phyloP scores from a whole-genome alignment of 2,797 vertebrate species.

The Gallinago solitaria region DNA sequence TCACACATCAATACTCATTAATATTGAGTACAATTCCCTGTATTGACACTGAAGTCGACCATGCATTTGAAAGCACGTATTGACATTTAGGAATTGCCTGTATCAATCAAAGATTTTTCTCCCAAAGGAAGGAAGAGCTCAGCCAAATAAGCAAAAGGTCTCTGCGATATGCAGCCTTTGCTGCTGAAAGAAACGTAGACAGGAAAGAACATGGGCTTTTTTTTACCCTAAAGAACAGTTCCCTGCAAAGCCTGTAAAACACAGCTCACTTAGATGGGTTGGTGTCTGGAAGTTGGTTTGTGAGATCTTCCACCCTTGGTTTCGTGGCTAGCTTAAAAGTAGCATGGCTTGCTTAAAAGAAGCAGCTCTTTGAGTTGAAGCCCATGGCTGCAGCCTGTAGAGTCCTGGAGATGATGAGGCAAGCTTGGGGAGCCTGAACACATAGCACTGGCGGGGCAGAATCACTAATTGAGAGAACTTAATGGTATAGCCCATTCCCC shows the following conservation, averaged over 20 bases:
- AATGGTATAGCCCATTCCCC: background rate
- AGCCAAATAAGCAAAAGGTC: background rate
- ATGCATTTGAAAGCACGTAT: background rate
- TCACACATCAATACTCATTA: background rate
- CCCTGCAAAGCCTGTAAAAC: background rate
- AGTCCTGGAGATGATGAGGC: background rate
- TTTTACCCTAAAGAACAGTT: background rate
- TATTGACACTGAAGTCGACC: background rate
- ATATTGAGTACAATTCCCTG: background rate
- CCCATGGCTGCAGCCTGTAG: background rate
- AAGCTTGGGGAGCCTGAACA: background rate
- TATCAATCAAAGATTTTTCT: constrained; percentile 2
- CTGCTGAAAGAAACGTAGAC: background rate
- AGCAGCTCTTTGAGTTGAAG: background rate
- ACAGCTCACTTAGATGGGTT: background rate
- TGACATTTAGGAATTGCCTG: background rate
- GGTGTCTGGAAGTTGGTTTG: background rate
- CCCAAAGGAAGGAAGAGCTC: background rate
- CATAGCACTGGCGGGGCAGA: background rate
- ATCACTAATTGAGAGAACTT: background rate
- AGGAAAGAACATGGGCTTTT: background rate
- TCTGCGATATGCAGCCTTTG: background rate
- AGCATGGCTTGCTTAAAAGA: background rate
- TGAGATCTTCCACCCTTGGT: background rate
- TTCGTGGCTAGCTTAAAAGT: background rate